These are phyloP conservation scores for Sciurus niger DNA, from an alignment of 2,113 vertebrate genomes.

Conservation along the genomic window DNA sequence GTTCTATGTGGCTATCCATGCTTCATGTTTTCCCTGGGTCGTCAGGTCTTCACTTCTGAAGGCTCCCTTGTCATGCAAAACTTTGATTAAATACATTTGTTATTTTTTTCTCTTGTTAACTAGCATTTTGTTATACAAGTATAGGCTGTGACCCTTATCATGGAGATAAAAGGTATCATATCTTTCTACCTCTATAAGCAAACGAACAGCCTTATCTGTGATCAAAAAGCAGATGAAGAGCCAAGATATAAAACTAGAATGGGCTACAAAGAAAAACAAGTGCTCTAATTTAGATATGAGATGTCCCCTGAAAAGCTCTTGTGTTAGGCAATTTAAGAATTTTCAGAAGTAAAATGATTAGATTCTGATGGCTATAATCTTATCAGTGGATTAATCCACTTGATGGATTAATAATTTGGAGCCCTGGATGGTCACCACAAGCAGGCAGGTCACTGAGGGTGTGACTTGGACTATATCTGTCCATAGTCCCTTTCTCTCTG, in stretches of 20 bases:
- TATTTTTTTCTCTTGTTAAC: neutral
- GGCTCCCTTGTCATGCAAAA: neutral
- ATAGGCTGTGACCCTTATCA: neutral
- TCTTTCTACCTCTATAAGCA: neutral
- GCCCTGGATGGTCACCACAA: no score
- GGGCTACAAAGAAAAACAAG: neutral
- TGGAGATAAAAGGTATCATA: neutral
- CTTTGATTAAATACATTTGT: neutral
- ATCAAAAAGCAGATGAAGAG: slow-evolving; percentile 54
- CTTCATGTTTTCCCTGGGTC: neutral
- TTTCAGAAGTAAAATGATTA: no score
- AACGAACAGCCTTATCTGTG: neutral
- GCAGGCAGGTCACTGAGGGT: no score
- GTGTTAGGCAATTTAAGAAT: no score
- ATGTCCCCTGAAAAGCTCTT: no score
- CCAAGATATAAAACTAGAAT: neutral
- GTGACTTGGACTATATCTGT: no score
- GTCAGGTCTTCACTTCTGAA: neutral
- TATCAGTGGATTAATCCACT: no score
- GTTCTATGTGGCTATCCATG: neutral
- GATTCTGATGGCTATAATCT: no score
- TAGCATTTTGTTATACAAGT: neutral
- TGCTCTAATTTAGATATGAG: no score
- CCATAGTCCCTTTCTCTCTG: no score
- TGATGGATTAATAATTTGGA: no score